Conservation (phyloP, 2,888 invertebrate species). For the Spicauda simplicius region DNA sequence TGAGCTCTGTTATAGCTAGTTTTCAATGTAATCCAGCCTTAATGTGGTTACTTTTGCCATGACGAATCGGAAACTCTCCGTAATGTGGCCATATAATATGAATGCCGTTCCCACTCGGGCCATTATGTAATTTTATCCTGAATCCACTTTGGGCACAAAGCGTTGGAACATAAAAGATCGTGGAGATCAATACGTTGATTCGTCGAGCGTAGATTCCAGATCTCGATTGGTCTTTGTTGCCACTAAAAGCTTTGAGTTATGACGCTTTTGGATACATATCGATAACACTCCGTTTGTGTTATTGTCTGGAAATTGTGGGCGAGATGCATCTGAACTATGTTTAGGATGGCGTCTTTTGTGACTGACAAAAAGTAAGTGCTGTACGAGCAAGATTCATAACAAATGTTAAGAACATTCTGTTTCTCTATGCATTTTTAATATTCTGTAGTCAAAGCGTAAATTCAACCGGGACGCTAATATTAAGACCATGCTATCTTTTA, state of each 20-base stretch:
- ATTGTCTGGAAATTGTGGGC: slow-evolving; percentile 22
- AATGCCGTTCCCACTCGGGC: slow-evolving; percentile 48
- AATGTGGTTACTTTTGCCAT: slow-evolving; percentile 50
- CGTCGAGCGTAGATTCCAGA: slow-evolving; percentile 21
- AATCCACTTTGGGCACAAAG: slow-evolving; percentile 29
- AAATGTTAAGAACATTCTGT: background rate
- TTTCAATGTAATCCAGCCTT: slow-evolving; percentile 37
- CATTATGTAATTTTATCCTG: slow-evolving; percentile 35
- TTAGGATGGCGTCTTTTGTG: background rate
- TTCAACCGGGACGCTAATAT: too few species aligned
- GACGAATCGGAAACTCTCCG: slow-evolving; percentile 64
- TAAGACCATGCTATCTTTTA: too few species aligned
- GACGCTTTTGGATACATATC: slow-evolving; percentile 23
- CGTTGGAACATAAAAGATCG: slow-evolving; percentile 32
- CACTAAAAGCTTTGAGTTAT: slow-evolving; percentile 36
- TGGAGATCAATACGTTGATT: slow-evolving; percentile 30
- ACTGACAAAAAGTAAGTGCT: slow-evolving; percentile 11
- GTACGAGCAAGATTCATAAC: background rate
- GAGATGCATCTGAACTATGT: slow-evolving; percentile 16
- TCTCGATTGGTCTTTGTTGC: slow-evolving; percentile 35
- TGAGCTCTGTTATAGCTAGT: background rate
- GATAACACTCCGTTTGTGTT: slow-evolving; percentile 21
- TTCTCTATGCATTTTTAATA: too few species aligned
- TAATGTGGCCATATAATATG: slow-evolving; percentile 60
- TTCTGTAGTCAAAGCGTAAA: too few species aligned